phyloP scores from a whole-genome alignment of 2,797 vertebrate genomes.

The Lepus oiostolus region DNA sequence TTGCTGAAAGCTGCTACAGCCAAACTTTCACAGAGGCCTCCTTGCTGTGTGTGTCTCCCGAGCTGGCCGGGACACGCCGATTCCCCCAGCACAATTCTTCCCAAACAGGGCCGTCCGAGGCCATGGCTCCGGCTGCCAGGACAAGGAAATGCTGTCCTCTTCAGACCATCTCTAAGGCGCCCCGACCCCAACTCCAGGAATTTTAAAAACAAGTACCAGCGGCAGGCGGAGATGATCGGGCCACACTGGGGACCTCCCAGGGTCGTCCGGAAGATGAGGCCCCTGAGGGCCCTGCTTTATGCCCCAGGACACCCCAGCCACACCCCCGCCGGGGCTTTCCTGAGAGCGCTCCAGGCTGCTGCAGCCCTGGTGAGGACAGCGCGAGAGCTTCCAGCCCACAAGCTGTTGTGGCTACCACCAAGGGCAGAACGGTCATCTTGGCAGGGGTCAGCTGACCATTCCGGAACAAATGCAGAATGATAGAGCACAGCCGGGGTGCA shows the following conservation, averaged over 20 bases:
- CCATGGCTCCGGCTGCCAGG: slow-evolving; percentile 68
- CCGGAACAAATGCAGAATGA: neutral
- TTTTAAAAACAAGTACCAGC: slow-evolving; percentile 77
- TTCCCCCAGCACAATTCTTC: slow-evolving; percentile 58
- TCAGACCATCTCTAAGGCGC: slow-evolving; percentile 83
- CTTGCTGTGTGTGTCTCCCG: slow-evolving; percentile 46
- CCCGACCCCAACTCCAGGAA: slow-evolving; percentile 76
- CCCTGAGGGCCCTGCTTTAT: slow-evolving; percentile 44
- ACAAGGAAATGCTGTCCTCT: slow-evolving; percentile 64
- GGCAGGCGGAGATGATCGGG: slow-evolving; percentile 60
- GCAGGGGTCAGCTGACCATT: neutral
- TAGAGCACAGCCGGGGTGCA: neutral
- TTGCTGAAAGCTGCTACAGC: slow-evolving; percentile 68
- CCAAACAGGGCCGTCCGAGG: slow-evolving; percentile 61
- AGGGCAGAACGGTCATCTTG: slow-evolving; percentile 23
- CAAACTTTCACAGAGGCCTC: neutral
- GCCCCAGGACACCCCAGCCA: too few species aligned
- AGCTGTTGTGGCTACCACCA: neutral
- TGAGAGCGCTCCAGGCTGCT: neutral
- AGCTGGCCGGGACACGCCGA: slow-evolving; percentile 56
- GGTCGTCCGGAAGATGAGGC: slow-evolving; percentile 40
- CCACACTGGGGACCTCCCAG: slow-evolving; percentile 41
- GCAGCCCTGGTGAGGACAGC: too few species aligned
- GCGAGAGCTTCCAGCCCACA: neutral
- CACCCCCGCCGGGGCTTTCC: neutral